These are phyloP conservation scores for Melanaphis sacchari DNA, from an alignment of 1,140 invertebrate genomes.

Conservation along the genomic window DNA sequence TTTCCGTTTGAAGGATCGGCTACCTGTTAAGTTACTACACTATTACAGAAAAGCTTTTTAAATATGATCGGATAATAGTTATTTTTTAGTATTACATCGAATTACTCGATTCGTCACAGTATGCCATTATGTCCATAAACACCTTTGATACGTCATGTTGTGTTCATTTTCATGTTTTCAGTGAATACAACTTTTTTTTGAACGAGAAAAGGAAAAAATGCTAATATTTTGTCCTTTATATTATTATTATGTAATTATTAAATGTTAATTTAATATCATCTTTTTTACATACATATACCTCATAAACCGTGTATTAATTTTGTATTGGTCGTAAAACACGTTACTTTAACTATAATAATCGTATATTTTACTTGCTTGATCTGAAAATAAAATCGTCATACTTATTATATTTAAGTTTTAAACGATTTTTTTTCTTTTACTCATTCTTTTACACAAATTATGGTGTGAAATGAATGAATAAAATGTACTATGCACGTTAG, in stretches of 20 bases:
- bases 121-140: background rate
- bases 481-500: background rate
- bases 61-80: background rate
- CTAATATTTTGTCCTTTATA: background rate
- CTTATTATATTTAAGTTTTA: background rate
- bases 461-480: background rate
- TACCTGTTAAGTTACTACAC: background rate
- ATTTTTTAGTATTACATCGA: constrained; percentile 5
- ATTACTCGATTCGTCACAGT: background rate
- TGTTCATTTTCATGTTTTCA: background rate
- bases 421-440: background rate
- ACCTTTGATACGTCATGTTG: background rate
- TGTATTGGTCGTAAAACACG: background rate
- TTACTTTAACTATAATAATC: background rate
- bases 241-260: background rate
- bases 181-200: background rate
- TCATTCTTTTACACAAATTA: background rate
- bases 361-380: background rate
- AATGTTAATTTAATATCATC: background rate
- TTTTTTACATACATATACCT: background rate
- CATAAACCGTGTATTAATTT: background rate
- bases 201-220: background rate
- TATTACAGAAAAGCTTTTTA: background rate
- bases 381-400: background rate
- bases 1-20: background rate